These are phyloP conservation scores for Andrena marginata DNA, from an alignment of 2,888 invertebrate species.

Conservation along the genomic window DNA sequence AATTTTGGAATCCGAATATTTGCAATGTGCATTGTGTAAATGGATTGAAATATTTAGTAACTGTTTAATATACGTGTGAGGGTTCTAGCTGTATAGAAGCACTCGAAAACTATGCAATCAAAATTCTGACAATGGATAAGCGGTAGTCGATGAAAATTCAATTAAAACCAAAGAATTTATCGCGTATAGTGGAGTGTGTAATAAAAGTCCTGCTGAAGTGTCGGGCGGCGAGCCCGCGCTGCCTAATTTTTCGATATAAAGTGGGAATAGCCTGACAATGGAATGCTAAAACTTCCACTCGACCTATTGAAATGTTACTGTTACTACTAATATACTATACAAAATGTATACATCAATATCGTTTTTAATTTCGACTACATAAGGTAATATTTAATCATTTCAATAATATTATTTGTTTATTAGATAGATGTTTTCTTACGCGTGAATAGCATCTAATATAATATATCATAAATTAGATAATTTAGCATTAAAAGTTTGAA, in stretches of 20 bases:
- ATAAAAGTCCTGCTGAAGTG: slow-evolving; percentile 26
- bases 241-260: slow-evolving; percentile 20
- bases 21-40: no score
- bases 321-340: neutral
- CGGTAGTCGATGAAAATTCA: slow-evolving; percentile 22
- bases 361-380: neutral
- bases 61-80: no score
- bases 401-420: neutral
- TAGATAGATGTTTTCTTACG: no score
- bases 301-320: neutral
- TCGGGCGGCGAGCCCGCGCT: neutral
- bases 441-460: no score
- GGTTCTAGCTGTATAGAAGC: neutral
- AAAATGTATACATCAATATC: neutral
- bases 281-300: slow-evolving; percentile 17
- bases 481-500: no score
- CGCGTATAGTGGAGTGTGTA: slow-evolving; percentile 4
- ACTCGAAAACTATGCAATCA: neutral
- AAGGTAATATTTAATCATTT: neutral
- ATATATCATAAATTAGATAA: no score
- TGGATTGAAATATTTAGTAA: no score
- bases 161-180: slow-evolving; percentile 51
- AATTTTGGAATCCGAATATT: no score
- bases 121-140: neutral
- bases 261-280: neutral